phyloP scores from a whole-genome alignment of 35 echinoderm and acorn worm species.

The Amphiura filiformis region DNA sequence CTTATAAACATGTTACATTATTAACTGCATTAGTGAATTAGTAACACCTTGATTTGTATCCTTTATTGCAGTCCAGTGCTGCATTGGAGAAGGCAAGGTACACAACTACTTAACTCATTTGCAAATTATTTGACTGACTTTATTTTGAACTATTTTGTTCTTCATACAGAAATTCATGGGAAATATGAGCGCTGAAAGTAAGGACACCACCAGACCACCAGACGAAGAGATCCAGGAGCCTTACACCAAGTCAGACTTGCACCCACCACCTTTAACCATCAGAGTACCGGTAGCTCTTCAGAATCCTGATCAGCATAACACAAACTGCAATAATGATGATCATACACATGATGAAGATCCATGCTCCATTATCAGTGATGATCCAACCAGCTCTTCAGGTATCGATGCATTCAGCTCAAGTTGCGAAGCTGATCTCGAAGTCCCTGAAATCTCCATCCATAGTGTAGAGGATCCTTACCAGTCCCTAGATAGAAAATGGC shows the following conservation, averaged over 20 bases:
- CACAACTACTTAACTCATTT: too few species aligned
- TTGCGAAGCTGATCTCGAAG: not conserved
- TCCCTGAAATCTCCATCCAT: not conserved
- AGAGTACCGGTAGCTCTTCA: too few species aligned
- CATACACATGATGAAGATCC: not conserved
- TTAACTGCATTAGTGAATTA: too few species aligned
- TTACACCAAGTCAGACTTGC: not conserved
- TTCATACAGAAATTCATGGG: not conserved
- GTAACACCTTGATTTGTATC: too few species aligned
- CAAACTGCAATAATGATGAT: slow-evolving; percentile 1
- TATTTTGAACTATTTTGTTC: not conserved
- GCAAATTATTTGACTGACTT: not conserved
- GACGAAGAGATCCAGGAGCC: not conserved
- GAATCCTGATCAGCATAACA: not conserved
- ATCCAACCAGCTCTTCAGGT: not conserved
- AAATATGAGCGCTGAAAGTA: not conserved
- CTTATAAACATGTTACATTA: too few species aligned
- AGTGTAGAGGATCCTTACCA: not conserved
- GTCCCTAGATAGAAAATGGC: not conserved
- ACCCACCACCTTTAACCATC: not conserved
- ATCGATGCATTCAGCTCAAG: slow-evolving; percentile 1
- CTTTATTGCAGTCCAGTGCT: too few species aligned
- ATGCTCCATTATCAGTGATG: not conserved
- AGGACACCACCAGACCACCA: not conserved
- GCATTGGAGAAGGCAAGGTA: too few species aligned